phyloP scores from a whole-genome alignment of 2,113 vertebrate species.

The Oryzias curvinotus region DNA sequence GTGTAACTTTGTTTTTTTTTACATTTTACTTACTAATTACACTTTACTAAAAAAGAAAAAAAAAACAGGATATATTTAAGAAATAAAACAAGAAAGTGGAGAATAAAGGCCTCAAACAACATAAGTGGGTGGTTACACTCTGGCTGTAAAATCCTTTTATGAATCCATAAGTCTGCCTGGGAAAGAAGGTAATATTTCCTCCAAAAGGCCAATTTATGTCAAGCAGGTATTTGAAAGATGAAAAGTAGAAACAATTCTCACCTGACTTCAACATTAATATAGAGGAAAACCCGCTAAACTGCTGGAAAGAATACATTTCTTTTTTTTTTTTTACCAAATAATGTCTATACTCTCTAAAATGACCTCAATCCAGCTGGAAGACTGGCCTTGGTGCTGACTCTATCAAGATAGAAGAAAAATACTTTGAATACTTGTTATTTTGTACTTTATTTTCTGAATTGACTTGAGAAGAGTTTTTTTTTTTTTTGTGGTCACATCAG shows the following conservation, averaged over 20 bases:
- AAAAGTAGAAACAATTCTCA: constrained; percentile 52
- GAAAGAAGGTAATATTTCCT: constrained; percentile 59
- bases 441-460: constrained; percentile 59
- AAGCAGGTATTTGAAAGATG: constrained; percentile 56
- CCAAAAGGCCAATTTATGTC: constrained; percentile 47
- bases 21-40: too few relatives aligned
- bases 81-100: neutral
- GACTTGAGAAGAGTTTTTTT: constrained; percentile 46
- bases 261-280: neutral
- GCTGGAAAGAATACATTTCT: neutral
- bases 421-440: constrained; percentile 23
- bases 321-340: constrained; percentile 20
- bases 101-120: constrained; percentile 35
- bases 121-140: constrained; percentile 47
- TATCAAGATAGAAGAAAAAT: constrained; percentile 6
- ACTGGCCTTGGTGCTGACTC: neutral
- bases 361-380: neutral
- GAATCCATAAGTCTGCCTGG: constrained; percentile 65
- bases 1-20: too few relatives aligned
- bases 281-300: neutral
- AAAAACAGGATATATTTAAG: too few relatives aligned
- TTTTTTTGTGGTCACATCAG: constrained; percentile 34
- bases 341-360: constrained; percentile 2
- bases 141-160: constrained; percentile 68
- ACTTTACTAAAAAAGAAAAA: too few relatives aligned